Evolutionary conservation across 2,797 vertebrate genomes (phyloP).

Genomic region (Hybognathus amarus): DNA sequence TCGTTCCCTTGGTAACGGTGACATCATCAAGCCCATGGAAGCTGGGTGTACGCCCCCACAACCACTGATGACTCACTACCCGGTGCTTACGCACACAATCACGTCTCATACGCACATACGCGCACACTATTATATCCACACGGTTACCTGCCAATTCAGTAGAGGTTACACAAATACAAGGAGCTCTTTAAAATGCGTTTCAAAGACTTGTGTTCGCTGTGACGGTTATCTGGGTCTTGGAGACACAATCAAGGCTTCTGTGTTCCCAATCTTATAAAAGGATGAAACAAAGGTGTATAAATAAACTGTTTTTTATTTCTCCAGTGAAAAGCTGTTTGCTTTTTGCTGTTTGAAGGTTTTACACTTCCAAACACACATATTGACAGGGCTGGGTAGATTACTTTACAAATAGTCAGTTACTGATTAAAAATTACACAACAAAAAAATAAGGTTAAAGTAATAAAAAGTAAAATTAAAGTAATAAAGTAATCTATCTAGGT

Average conservation of each 20-base stretch:
- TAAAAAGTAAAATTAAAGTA: too few species aligned
- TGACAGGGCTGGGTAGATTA: not conserved
- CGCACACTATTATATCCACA: conserved; percentile 7
- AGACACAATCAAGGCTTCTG: not conserved
- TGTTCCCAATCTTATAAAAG: not conserved
- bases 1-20: conserved; percentile 82
- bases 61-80: conserved; percentile 83
- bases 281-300: not conserved
- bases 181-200: not conserved
- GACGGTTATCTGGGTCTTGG: not conserved
- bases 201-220: not conserved
- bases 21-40: conserved; percentile 76
- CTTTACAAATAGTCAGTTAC: not conserved
- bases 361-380: not conserved
- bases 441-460: too few species aligned
- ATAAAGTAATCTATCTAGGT: not conserved
- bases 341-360: not conserved
- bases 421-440: not conserved
- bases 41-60: conserved; percentile 77
- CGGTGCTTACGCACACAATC: conserved; percentile 72
- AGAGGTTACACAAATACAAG: not conserved
- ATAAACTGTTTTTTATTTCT: not conserved
- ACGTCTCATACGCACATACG: conserved; percentile 33
- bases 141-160: conserved; percentile 17
- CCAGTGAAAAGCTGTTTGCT: not conserved